Percentiles rank a stretch among this genome's conserved stretches.
These are phyloP conservation scores for Leptodactylus fallax DNA, from an alignment of 2,797 vertebrate genomes.

Conservation along the genomic window DNA sequence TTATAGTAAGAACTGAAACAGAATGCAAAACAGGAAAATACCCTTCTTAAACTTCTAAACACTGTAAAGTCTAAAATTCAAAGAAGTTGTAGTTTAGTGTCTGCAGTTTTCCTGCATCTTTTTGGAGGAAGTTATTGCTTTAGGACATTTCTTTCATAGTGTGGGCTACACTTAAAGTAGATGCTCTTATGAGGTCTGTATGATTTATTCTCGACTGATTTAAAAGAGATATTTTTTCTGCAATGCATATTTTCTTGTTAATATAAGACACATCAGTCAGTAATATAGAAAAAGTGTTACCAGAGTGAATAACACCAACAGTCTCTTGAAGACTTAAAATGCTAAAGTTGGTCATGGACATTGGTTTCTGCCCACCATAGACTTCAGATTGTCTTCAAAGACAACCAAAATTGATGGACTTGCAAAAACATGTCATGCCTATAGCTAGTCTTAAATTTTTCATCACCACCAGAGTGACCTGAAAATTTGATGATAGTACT, in stretches of 20 bases:
- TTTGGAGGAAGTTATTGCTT: not conserved
- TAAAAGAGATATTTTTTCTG: not conserved
- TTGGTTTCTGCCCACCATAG: too few relatives aligned
- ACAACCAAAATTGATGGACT: too few relatives aligned
- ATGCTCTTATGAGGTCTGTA: not conserved
- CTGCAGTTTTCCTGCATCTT: not conserved
- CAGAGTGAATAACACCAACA: not conserved
- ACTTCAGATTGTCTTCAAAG: too few relatives aligned
- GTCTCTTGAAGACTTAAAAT: not conserved
- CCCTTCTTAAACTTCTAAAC: not conserved
- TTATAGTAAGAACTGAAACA: not conserved
- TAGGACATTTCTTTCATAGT: not conserved
- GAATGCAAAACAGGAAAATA: not conserved
- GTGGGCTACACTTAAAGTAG: not conserved
- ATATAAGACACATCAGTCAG: not conserved
- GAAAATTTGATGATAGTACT: too few relatives aligned
- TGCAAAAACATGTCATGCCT: not conserved
- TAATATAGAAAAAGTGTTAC: not conserved
- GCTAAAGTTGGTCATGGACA: too few relatives aligned
- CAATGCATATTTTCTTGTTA: not conserved
- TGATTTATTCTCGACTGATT: not conserved
- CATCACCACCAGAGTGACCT: too few relatives aligned
- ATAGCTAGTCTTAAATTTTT: not conserved
- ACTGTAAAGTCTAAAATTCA: not conserved
- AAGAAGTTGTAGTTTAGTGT: not conserved